Evolutionary conservation across 1,140 invertebrate genomes (phyloP), one percentile per base, ranked within the genome.

Genomic region (Tetraneura akinire): DNA sequence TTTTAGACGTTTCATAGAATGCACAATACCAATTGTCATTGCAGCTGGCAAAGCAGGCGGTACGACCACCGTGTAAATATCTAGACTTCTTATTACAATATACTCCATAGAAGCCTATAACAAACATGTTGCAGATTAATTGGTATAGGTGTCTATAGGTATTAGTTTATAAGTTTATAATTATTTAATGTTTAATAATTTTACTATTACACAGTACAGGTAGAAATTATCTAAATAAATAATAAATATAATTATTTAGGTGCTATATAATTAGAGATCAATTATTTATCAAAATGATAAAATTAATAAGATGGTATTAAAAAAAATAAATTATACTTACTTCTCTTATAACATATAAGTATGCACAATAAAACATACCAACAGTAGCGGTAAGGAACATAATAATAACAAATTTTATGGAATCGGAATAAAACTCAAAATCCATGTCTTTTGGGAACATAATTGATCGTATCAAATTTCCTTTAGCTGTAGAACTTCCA

Each of bases 41-140:
- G 96, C 96, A n/a, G 96, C 95, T 16, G 95, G 96, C 13, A 97
- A 85, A 6, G 95, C 95, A 8, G 96, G 96, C 11, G 96, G 96
- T 5, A 98, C 94, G 1, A 96, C 94, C 66, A 98, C 97, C 0
- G 97, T 98, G 8, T 98, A 92, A 53, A 98, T 90, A 86, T 98
- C 97, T 64, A 98, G 85, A 3, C 94, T 91, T 84, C 96, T 92
- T 4, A 97, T 88, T 3, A 90, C 86, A 45, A 94, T 91, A 92
- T 92, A 84, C 94, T 93, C 84, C 93, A 94, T 0, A 90, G 90
- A 0, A 92, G 92, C 88, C 95, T 90, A 0, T 88, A 1, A 55
- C 6, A n/a, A n/a, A n/a, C n/a, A n/a, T n/a, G n/a, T n/a, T n/a
- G n/a, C n/a, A n/a, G n/a, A n/a, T n/a, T n/a, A n/a, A n/a, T n/a